A percentile compares a stretch with the other conserved stretches of the same genome.
Conservation (phyloP, 2,888 invertebrate genomes). For the Lamproptera curius region DNA sequence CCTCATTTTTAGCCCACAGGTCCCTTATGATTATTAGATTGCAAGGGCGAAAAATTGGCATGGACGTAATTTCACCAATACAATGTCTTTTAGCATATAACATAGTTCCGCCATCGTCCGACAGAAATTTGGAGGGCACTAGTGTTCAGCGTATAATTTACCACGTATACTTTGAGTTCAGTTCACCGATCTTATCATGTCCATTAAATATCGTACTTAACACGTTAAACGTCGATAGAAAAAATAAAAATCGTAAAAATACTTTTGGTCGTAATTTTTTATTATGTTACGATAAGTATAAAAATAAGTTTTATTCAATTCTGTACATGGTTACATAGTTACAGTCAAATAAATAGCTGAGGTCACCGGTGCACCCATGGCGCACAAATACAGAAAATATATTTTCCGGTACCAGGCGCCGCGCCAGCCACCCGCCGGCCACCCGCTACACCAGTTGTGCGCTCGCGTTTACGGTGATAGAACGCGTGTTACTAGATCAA, state of each 20-base stretch:
- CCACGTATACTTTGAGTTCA: too few relatives aligned
- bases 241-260: conserved; percentile 32
- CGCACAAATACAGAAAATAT: conserved; percentile 34
- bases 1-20: too few relatives aligned
- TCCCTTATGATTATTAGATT: too few relatives aligned
- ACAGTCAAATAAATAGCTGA: conserved; percentile 33
- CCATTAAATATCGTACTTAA: not conserved
- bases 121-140: too few relatives aligned
- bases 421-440: conserved; percentile 26
- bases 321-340: conserved; percentile 32
- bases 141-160: too few relatives aligned
- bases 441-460: conserved; percentile 20
- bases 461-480: conserved; percentile 28
- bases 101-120: too few relatives aligned
- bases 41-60: too few relatives aligned
- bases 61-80: too few relatives aligned
- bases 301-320: conserved; percentile 31
- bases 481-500: conserved; percentile 30
- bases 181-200: too few relatives aligned
- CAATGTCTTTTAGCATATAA: too few relatives aligned
- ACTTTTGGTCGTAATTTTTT: conserved; percentile 31
- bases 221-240: conserved; percentile 30
- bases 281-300: conserved; percentile 30
- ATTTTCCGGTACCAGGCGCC: conserved; percentile 35
- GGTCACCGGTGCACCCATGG: conserved; percentile 35